Evolutionary conservation across 2,797 vertebrate genomes (phyloP), one percentile per base, ranked within the genome.

Genomic region (Acanthornis magna): DNA sequence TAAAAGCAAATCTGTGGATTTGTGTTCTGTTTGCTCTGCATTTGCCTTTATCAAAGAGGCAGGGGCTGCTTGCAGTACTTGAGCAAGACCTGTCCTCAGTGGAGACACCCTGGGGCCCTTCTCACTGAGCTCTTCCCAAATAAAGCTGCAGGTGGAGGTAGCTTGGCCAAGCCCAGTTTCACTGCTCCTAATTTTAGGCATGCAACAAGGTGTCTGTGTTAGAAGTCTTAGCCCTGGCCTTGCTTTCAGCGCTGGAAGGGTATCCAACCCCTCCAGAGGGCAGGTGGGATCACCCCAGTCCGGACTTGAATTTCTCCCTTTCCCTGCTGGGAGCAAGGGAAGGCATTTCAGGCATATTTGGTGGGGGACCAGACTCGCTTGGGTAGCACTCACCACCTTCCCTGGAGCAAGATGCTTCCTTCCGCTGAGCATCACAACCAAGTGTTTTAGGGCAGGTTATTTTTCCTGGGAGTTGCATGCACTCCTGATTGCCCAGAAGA

Each of bases 401-500:
- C 58, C 62, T 53, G 60, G 74, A 84, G 62, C 48, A 51, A 88
- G 62, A 16, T 18, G 3, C 61, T 95, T 85, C 81, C 93, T 91
- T 92, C 81, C 47, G 51, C 74, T 65, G 65, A 94, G 74, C 77
- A 88, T 84, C 66, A 43, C 5, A 1, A 83, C 43, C 38, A 23
- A 81, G 32, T 40, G 68, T 27, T 91, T 92, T 7, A 61, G 81
- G 65, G 80, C 86, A 96, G 81, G 91, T 88, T 89, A 61, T 94
- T 96, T 86, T 95, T 88, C 86, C 80, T 65, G 83, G 74, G 95
- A 88, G 72, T 26, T 89, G 67, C 18, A 7, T 14, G 34, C 42
- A 80, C 85, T 45, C 34, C 82, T 40, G 70, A 61, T 68, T 88
- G 90, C 91, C 74, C 91, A 94, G 83, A 93, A 91, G 94, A 95